Evolutionary conservation across 2,797 vertebrate species (phyloP).

Genomic region (Distichodus sexfasciatus): DNA sequence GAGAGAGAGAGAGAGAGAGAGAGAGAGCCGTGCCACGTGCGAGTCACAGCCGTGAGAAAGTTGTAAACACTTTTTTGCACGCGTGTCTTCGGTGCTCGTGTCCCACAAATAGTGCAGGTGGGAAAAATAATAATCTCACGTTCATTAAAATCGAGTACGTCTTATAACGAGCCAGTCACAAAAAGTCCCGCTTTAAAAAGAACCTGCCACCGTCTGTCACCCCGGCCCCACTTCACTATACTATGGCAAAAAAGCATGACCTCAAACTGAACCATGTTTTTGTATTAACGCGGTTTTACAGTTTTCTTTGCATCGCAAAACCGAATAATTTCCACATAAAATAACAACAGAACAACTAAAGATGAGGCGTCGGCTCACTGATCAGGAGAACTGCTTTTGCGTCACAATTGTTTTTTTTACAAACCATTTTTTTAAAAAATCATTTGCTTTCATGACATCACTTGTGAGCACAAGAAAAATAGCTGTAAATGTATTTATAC

Average conservation of each 20-base stretch:
- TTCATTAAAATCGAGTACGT: too few species aligned
- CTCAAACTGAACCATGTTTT: too few species aligned
- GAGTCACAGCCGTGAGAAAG: too few species aligned
- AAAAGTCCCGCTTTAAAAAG: too few species aligned
- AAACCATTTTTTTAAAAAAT: conserved; percentile 58
- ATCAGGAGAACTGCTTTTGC: not conserved
- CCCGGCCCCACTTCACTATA: too few species aligned
- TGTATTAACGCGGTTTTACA: not conserved
- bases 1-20: not conserved
- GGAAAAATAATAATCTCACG: conserved; percentile 19
- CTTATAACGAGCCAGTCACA: too few species aligned
- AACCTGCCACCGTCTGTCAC: too few species aligned
- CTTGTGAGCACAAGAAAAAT: conserved; percentile 68
- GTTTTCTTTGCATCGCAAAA: not conserved
- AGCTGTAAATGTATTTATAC: conserved; percentile 68
- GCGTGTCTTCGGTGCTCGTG: conserved; percentile 29
- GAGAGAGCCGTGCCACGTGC: too few species aligned
- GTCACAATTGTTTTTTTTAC: conserved; percentile 31
- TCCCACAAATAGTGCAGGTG: conserved; percentile 38
- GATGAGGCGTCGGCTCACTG: not conserved
- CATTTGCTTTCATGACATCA: conserved; percentile 55
- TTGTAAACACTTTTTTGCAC: conserved; percentile 13
- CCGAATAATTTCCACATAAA: conserved; percentile 4
- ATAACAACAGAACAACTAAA: conserved; percentile 29
- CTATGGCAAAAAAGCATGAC: too few species aligned